Percentiles rank a stretch among this genome's conserved stretches.
phyloP scores from a whole-genome alignment of 2,113 vertebrate genomes.

The Psophia crepitans region DNA sequence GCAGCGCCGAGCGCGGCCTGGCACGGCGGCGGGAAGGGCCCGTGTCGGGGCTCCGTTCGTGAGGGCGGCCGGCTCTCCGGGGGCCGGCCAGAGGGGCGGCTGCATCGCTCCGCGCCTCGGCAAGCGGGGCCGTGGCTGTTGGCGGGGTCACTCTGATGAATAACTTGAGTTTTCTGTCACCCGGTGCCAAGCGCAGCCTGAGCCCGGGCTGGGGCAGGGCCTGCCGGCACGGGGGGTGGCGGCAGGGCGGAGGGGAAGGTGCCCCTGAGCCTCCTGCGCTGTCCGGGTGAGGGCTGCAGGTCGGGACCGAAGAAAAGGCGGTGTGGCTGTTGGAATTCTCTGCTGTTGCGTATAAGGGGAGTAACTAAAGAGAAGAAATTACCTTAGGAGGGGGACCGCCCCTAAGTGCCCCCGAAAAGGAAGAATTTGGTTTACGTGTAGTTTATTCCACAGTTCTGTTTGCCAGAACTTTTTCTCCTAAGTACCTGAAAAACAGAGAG shows the following conservation, averaged over 20 bases:
- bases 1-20: neutral
- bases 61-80: neutral
- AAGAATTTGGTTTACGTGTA: neutral
- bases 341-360: accelerated
- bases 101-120: neutral
- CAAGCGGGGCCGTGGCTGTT: no score
- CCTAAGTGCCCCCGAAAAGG: neutral
- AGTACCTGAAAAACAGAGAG: neutral
- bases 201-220: neutral
- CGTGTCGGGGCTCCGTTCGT: neutral
- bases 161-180: neutral
- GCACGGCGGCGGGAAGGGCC: neutral
- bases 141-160: neutral
- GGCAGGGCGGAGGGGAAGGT: neutral
- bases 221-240: neutral
- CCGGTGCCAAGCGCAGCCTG: neutral
- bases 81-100: neutral
- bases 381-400: neutral
- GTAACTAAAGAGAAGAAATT: neutral
- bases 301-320: neutral
- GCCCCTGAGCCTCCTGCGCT: neutral
- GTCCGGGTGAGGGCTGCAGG: neutral
- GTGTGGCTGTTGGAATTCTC: neutral
- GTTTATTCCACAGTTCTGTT: neutral
- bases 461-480: neutral